Evolutionary conservation across 1,140 invertebrate species (phyloP).

Genomic region (Ostrea denselamellosa): DNA sequence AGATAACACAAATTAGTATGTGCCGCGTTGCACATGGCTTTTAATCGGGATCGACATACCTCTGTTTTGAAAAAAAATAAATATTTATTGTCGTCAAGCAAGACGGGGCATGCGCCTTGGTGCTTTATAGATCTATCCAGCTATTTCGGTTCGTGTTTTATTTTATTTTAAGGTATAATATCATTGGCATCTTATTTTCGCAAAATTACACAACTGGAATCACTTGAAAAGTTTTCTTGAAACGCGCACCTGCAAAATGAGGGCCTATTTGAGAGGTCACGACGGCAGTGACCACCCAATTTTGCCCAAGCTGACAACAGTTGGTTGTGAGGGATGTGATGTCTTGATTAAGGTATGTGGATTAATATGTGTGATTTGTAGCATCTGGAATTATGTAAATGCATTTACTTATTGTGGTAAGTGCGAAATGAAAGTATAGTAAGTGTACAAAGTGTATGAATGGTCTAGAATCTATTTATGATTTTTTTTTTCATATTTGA

Average conservation of each 20-base stretch:
- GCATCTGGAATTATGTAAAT: background rate
- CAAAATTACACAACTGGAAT: background rate
- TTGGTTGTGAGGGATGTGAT: conserved; percentile 78
- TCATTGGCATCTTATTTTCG: background rate
- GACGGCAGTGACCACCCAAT: conserved; percentile 72
- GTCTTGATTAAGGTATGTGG: conserved; percentile 75
- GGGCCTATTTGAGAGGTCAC: conserved; percentile 74
- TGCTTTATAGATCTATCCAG: background rate
- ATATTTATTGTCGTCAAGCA: conserved; percentile 45
- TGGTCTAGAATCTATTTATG: too few species aligned
- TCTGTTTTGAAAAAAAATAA: background rate
- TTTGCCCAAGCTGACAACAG: conserved; percentile 76
- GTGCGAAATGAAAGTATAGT: too few species aligned
- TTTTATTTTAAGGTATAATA: background rate
- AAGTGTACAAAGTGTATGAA: too few species aligned
- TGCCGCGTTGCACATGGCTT: background rate
- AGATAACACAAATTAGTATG: too few species aligned
- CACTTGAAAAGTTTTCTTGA: background rate
- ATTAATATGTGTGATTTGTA: background rate
- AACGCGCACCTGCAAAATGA: conserved; percentile 62
- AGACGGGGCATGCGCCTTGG: background rate
- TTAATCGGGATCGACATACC: background rate
- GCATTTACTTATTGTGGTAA: too few species aligned
- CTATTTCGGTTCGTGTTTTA: background rate
- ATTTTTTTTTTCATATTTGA: too few species aligned